Evolutionary conservation across 30 jellyfish, hydroid and myxozoan genomes (phyloP).

Genomic region (Chrysaora quinquecirrha): DNA sequence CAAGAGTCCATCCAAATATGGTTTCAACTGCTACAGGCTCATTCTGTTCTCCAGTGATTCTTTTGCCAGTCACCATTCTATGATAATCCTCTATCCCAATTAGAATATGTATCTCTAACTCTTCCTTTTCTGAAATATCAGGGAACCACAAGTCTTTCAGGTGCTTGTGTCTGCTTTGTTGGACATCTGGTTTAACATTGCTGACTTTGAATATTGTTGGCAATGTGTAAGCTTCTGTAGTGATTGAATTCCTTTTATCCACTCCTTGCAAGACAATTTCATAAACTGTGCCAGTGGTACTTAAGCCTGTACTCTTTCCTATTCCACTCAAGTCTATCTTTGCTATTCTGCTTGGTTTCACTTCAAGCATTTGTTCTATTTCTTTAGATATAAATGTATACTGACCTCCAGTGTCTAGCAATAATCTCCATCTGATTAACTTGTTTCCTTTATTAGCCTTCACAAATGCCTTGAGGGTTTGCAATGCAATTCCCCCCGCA

Average conservation of each 20-base stretch:
- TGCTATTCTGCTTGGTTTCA: background rate
- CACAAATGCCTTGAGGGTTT: constrained; percentile 6
- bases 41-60: constrained; percentile 12
- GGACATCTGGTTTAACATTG: constrained; percentile 31
- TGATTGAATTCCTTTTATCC: background rate
- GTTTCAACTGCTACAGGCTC: constrained; percentile 33
- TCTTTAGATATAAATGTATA: constrained; percentile 7
- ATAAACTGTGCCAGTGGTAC: background rate
- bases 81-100: constrained; percentile 6
- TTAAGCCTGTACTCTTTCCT: background rate
- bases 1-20: constrained; percentile 33
- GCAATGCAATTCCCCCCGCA: background rate
- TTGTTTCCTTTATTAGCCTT: background rate
- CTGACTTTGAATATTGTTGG: constrained; percentile 9
- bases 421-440: background rate
- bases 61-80: background rate
- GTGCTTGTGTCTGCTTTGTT: constrained; percentile 21
- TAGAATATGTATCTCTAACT: constrained; percentile 24
- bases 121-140: constrained; percentile 38
- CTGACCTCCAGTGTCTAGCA: constrained; percentile 24
- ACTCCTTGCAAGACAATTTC: background rate
- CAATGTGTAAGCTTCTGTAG: background rate
- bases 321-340: background rate
- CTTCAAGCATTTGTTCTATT: background rate
- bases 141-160: constrained; percentile 27